Evolutionary conservation across 2,113 vertebrate species (phyloP), one percentile per base, ranked within the genome.

Genomic region (Corythornis vintsioides): DNA sequence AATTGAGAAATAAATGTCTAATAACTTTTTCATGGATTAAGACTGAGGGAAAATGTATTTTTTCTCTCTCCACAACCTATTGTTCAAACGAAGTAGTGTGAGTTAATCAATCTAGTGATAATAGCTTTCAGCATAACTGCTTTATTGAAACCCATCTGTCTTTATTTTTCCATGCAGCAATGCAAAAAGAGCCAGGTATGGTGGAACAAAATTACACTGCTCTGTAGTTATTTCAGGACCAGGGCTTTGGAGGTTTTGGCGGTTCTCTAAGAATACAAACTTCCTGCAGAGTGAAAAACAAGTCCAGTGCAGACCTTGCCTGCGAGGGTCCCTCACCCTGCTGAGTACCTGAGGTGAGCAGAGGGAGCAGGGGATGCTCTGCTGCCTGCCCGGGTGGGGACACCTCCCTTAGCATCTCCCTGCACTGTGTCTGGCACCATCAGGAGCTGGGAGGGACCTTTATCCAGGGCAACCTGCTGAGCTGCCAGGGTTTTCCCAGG

Each of bases 81-180:
- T 94, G 42, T 94, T 90, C 89, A 86, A 92, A 84, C 47, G 35
- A 84, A 95, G 92, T 28, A 55, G 40, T 53, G 15, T 69, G 86
- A 65, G 87, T 95, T 95, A 93, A 94, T 96, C 94, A 95, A 82
- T 95, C 48, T 89, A 85, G 72, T 83, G 89, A 71, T 91, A 92
- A 95, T 70, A 81, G 65, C 56, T 94, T 48, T 74, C 67, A 83
- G 66, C 52, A 63, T 42, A 86, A 40, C 55, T 43, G 57, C 29
- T 18, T 45, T 59, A 83, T 67, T 90, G 92, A 70, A 93, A 74
- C 76, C 43, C 53, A n/a, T 65, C 83, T 79, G 61, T 50, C 83
- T 86, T 64, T 64, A 83, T 70, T 91, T 94, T 93, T 90, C 61
- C 86, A 64, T 10, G 16, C 40, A 70, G 59, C 53, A 52, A 38